Evolutionary conservation across 2,797 vertebrate genomes (phyloP), one percentile per base, ranked within the genome.

Genomic region (Scolopax rusticola): DNA sequence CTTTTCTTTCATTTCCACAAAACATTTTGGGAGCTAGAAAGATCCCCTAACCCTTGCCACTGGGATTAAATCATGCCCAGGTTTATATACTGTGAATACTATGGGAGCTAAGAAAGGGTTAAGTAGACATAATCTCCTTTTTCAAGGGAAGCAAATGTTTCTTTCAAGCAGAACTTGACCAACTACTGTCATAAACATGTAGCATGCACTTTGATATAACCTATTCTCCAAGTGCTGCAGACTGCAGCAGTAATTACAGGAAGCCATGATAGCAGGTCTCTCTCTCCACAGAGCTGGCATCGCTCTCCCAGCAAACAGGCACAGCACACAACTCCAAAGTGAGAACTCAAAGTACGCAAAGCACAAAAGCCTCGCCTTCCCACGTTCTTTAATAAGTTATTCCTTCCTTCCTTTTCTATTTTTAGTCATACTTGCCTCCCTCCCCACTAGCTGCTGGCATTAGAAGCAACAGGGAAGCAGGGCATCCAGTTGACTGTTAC

Each of bases 191-290:
- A 97, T 92, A 97, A 97, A 97, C 97, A 97, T 95, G 94, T 94
- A 90, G 96, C 87, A 84, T 91, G 91, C 81, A 95, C 97, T 98
- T 97, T 96, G 97, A 98, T 96, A 98, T 93, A 93, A 82, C 85
- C 59, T 78, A 89, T 97, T 97, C 95, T 97, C 96, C 92, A 88
- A 96, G 97, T 91, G 97, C 97, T 38, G 19, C 95, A 97, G 96
- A 96, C 98, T 97, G 95, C 97, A 97, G 97, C 96, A 93, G 97
- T 97, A 96, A 98, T 97, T 97, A 98, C 96, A 97, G 97, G 97
- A 98, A 98, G 97, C 97, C 90, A 89, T 89, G 96, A 98, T 98
- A 97, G 96, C 95, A 97, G 92, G 85, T 91, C 97, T 95, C 95
- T 91, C 95, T 67, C 95, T 96, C 92, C 97, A 82, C 82, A 68